Conservation (phyloP, 2,797 vertebrate genomes). For the Cyclura pinguis region DNA sequence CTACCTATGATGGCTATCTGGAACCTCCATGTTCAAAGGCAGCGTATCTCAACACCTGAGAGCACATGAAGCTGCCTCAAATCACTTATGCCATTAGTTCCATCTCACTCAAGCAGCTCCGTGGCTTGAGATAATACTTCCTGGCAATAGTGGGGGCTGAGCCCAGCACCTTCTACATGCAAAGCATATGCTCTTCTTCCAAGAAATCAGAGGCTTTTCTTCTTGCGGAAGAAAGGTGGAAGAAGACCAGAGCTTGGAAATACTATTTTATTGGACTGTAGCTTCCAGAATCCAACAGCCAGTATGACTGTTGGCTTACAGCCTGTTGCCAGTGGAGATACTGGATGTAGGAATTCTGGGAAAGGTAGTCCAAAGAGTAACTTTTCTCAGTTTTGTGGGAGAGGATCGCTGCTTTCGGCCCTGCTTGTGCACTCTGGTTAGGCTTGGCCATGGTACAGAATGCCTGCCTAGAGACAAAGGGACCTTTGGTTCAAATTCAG, state of each 20-base stretch:
- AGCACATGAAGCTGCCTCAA: background rate
- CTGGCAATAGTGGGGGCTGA: too few species aligned
- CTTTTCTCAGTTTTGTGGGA: too few species aligned
- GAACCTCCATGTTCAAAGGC: background rate
- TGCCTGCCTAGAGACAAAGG: background rate
- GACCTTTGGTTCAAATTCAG: background rate
- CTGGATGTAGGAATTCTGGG: too few species aligned
- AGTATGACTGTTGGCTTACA: too few species aligned
- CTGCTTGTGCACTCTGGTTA: background rate
- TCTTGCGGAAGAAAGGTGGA: background rate
- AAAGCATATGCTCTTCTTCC: background rate
- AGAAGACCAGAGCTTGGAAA: too few species aligned
- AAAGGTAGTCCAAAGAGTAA: too few species aligned
- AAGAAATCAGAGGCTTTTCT: background rate
- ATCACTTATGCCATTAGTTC: background rate
- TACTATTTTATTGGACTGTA: too few species aligned
- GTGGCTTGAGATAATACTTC: too few species aligned
- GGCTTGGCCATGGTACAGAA: background rate
- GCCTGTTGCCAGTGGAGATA: too few species aligned
- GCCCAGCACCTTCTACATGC: background rate
- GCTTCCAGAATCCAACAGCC: too few species aligned
- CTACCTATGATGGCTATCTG: background rate
- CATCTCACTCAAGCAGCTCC: background rate
- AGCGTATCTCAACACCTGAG: background rate
- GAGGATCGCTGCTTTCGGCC: background rate